These are phyloP conservation scores for Coreius guichenoti DNA, from an alignment of 2,797 vertebrate genomes.

Conservation along the genomic window DNA sequence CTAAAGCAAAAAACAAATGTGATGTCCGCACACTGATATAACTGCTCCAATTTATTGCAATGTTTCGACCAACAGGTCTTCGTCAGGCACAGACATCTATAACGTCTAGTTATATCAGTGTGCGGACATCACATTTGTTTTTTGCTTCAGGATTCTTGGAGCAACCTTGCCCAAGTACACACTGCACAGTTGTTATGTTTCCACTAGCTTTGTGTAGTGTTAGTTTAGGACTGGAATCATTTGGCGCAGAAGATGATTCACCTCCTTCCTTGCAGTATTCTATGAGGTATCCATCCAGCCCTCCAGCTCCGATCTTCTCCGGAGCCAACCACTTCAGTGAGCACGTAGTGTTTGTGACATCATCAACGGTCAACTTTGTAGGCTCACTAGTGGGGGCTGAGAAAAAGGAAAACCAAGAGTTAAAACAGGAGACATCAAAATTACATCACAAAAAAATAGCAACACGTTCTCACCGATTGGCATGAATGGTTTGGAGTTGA, in stretches of 20 bases:
- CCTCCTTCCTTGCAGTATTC: slow-evolving; percentile 91
- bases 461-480: slow-evolving; percentile 82
- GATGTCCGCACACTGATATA: too few relatives aligned
- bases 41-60: too few relatives aligned
- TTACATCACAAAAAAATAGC: background rate
- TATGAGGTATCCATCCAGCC: slow-evolving; percentile 89
- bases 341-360: slow-evolving; percentile 87
- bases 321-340: slow-evolving; percentile 89
- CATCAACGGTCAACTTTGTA: slow-evolving; percentile 81
- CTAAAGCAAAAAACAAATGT: too few relatives aligned
- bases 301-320: slow-evolving; percentile 86
- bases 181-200: background rate
- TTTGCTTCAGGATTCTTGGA: background rate
- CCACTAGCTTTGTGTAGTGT: background rate
- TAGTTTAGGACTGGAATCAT: background rate
- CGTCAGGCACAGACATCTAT: too few relatives aligned
- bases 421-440: background rate
- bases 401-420: background rate
- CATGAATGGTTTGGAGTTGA: slow-evolving; percentile 91
- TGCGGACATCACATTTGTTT: too few relatives aligned
- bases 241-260: slow-evolving; percentile 55
- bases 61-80: too few relatives aligned
- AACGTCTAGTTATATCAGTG: too few relatives aligned
- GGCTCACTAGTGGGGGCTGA: slow-evolving; percentile 88
- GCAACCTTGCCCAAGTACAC: background rate